Base-by-base conservation (phyloP, 1,140 invertebrate species). In the Leptinotarsa defecta region DNA sequence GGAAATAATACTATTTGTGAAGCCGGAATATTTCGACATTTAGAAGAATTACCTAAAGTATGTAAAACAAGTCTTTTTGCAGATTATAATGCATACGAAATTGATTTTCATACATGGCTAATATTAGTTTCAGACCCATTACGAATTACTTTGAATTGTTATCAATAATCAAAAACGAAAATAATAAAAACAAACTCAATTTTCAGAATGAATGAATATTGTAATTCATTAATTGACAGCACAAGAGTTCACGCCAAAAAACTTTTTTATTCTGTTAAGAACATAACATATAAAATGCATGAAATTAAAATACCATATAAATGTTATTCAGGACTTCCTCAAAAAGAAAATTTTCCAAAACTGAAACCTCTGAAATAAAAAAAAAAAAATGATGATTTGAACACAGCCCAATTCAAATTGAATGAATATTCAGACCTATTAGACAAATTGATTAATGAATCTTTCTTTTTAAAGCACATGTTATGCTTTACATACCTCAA, bases 281-380 rank as follows among this genome's bases (percentile, higher is more conserved):
- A 57, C n/a, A 5, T 57, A 13, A 57, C 49, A 13, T 57, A 57
- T 8, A 57, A 57, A n/a, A 57, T 13, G 3, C 13, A 17, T 15
- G 13, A 3, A 17, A n/a, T 17, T 15, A 4, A 15, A n/a, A 57
- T 57, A 17, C 49, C 1, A 13, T 2, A 57, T 4, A 5, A 4
- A 57, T 57, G 49, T 17, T 57, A 8, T 17, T n/a, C 13, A 57
- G 13, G 1, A 13, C 3, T 57, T 13, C 3, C 49, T 17, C 1
- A 57, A n/a, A 65, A 65, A 27, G 4, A 4, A 43, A 22, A 48
- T 15, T 34, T 48, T 19, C 20, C 43, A 69, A 43, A 69, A 13
- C 34, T 69, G 68, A 69, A 69, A 48, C 22, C 4, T 34, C 43
- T 69, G 2, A 69, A 69, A 69, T 13, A 5, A 4, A 69, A 13